A percentile compares a stretch with the other conserved stretches of the same genome.
Conservation (phyloP, 2,797 vertebrate genomes). For the Sciaenops ocellatus region DNA sequence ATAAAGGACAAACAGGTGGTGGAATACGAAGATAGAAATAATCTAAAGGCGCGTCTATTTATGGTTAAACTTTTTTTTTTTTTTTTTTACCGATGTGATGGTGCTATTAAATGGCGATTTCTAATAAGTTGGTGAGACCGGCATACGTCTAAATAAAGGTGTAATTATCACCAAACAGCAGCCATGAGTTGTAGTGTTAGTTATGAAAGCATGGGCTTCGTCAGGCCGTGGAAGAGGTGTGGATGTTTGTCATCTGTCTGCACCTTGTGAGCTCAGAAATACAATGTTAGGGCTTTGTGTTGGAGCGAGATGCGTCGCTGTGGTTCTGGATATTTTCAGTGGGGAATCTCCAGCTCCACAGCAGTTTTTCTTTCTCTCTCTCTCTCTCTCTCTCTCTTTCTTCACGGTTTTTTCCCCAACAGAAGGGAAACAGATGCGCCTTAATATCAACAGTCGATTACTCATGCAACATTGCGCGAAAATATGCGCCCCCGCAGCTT, state of each 20-base stretch:
- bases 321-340: slow-evolving; percentile 78
- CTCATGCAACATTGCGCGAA: slow-evolving; percentile 75
- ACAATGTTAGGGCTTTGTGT: slow-evolving; percentile 61
- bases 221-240: slow-evolving; percentile 66
- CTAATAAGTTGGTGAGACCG: slow-evolving; percentile 30
- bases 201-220: slow-evolving; percentile 68
- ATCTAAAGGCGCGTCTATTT: slow-evolving; percentile 14
- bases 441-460: slow-evolving; percentile 79
- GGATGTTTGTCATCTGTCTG: slow-evolving; percentile 71
- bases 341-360: slow-evolving; percentile 40
- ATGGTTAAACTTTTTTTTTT: slow-evolving; percentile 55
- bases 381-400: not conserved
- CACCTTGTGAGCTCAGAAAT: slow-evolving; percentile 46
- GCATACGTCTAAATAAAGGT: not conserved
- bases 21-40: not conserved
- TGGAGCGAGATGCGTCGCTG: slow-evolving; percentile 55
- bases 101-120: slow-evolving; percentile 3
- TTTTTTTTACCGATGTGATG: not conserved
- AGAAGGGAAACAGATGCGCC: slow-evolving; percentile 79
- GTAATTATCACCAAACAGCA: not conserved
- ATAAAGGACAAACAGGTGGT: not conserved
- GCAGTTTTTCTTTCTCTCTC: slow-evolving; percentile 30
- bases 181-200: slow-evolving; percentile 37
- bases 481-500: slow-evolving; percentile 65
- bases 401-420: slow-evolving; percentile 45